Evolutionary conservation across 2,797 vertebrate genomes (phyloP), one percentile per base, ranked within the genome.

Genomic region (Petrocephalus sullivani): DNA sequence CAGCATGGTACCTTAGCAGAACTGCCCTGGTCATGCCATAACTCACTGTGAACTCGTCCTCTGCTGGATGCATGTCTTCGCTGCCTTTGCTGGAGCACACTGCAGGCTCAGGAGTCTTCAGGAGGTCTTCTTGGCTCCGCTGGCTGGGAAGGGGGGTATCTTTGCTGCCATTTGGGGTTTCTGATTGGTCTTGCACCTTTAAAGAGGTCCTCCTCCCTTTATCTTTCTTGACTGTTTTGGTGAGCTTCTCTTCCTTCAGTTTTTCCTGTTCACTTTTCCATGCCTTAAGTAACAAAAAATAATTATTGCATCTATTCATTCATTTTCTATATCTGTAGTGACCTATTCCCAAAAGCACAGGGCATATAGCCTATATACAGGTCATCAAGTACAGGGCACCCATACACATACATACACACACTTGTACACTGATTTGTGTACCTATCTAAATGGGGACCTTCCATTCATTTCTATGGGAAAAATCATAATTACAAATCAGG

Each of bases 191-290:
- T 88, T 28, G 67, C 0, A 58, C 60, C 14, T 91, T 92, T 46
- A 91, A 91, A 49, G 90, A 89, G 37, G 91, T 90, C 89, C 90
- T 93, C 94, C 91, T 92, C 0, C 58, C 89, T 51, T 87, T 92
- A 0, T 94, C 92, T 89, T 95, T 97, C 90, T 94, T 97, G 64
- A 92, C 90, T 91, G 95, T 95, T 78, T 92, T 96, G 61, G 90
- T 54, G 28, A 89, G 60, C 46, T 96, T 96, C 88, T 98, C 96
- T 88, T 97, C 96, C 89, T 93, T 95, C 49, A 96, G 92, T 2
- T 1, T 92, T 0, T 97, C 95, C 90, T 97, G 96, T 82, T 97
- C 96, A 87, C 95, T 88, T 91, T 96, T 97, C 97, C 96, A 97
- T 16, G 97, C 97, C 98, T 99, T 86, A 14, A 57, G 81, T 33